phyloP scores from a whole-genome alignment of 2,113 vertebrate genomes.

The Oryzias curvinotus region DNA sequence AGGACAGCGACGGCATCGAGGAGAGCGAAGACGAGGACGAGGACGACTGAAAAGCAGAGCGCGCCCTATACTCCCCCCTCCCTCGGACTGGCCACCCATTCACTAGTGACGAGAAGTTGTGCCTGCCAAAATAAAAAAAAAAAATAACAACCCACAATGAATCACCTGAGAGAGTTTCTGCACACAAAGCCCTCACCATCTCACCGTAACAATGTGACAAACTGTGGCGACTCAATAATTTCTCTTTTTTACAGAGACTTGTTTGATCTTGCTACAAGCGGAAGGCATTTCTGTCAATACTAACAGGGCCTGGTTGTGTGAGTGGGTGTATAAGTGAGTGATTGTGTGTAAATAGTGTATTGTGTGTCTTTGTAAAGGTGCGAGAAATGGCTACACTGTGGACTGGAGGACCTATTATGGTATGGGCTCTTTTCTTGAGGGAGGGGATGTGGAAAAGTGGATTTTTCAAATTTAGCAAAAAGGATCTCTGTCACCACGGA shows the following conservation, averaged over 20 bases:
- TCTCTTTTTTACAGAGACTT: constrained; percentile 65
- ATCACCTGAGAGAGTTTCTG: constrained; percentile 47
- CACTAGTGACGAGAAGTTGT: constrained; percentile 28
- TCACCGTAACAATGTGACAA: constrained; percentile 41
- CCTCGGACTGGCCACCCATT: constrained; percentile 29
- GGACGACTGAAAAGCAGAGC: constrained; percentile 81
- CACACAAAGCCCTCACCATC: constrained; percentile 44
- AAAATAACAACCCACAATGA: constrained; percentile 13
- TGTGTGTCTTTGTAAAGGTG: constrained; percentile 64
- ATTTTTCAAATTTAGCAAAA: constrained; percentile 46
- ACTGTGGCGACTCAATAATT: constrained; percentile 40
- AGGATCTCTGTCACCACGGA: constrained; percentile 26
- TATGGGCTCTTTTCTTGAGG: constrained; percentile 41
- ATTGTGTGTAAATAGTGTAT: constrained; percentile 4
- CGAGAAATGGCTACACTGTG: constrained; percentile 59
- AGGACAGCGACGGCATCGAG: constrained; percentile 98
- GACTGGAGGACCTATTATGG: constrained; percentile 59
- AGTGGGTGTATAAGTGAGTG: constrained; percentile 4
- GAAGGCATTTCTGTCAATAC: constrained; percentile 66
- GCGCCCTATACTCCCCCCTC: constrained; percentile 33
- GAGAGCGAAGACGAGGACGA: constrained; percentile 98
- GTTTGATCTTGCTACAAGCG: constrained; percentile 40
- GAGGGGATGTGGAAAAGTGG: constrained; percentile 34
- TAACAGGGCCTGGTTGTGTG: constrained; percentile 51
- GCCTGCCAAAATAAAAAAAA: constrained; percentile 20